Evolutionary conservation across 2,113 vertebrate species (phyloP), one percentile per base, ranked within the genome.

Genomic region (Corydoras sp.): DNA sequence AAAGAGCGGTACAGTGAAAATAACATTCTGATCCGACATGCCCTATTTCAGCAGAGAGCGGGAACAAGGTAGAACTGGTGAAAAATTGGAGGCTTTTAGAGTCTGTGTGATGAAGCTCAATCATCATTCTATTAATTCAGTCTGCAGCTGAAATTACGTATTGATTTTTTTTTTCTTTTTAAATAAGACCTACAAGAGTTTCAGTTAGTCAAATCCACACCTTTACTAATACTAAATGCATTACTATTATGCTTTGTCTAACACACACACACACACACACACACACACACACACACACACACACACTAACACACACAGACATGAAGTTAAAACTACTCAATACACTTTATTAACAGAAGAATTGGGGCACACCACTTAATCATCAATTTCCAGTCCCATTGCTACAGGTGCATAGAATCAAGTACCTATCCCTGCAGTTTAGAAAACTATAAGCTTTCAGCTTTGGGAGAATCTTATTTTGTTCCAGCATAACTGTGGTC

Each of bases 141-240:
- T 65, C 76, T 64, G 66, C 72, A 43, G 76, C 77, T 76, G 79
- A 83, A 85, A 85, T 86, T 80, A 84, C 78, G 79, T 82, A 86
- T 86, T 58, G 79, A 85, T 78, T 83, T 69, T 63, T 68, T 55
- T 10, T 3, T 3, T 53, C 10, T 53, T 53, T 13, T 35, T 35
- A 6, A 35, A 35, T n/a, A 2, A 24, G 18, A 24, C 18, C 18
- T 24, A 24, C 18, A 24, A 24, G 18, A 24, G 18, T 24, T 24
- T 24, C 18, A 24, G 18, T 24, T 24, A 53, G 56, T 48, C 72
- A 67, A 65, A 74, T 58, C 50, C 68, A 67, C 24, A n/a, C 35
- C 4, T 43, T 43, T 43, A 43, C 35, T 43, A 43, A 43, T 43
- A 43, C 35, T 43, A 43, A 43, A 43, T 43, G 35, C 35, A 43